Percentiles rank a stretch among this genome's conserved stretches.
phyloP scores from a whole-genome alignment of 2,888 invertebrate species.

The Axea sp. region DNA sequence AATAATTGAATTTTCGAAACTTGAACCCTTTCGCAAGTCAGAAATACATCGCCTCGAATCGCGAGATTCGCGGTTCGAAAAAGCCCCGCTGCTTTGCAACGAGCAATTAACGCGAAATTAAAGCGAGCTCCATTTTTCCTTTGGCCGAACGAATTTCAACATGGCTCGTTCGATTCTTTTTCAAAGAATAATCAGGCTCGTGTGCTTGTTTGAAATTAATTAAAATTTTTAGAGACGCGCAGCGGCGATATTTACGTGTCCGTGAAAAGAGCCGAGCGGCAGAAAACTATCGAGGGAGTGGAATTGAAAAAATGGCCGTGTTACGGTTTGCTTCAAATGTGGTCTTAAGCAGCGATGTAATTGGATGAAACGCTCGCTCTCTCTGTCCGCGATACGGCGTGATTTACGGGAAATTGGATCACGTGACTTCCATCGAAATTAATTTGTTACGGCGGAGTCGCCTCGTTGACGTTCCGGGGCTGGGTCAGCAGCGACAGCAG shows the following conservation, averaged over 20 bases:
- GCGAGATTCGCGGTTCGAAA: too few relatives aligned
- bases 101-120: too few relatives aligned
- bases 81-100: too few relatives aligned
- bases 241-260: background rate
- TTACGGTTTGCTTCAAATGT: conserved; percentile 2
- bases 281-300: conserved; percentile 27
- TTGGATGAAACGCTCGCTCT: conserved; percentile 40
- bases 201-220: conserved; percentile 5
- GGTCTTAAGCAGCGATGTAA: conserved; percentile 28
- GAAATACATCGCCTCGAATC: too few relatives aligned
- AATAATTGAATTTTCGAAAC: too few relatives aligned
- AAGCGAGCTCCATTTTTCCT: too few relatives aligned
- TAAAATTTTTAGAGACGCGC: background rate
- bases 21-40: too few relatives aligned
- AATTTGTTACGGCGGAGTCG: conserved; percentile 8
- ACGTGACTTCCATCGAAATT: conserved; percentile 39
- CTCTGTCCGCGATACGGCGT: conserved; percentile 21
- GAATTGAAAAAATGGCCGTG: conserved; percentile 1
- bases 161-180: too few relatives aligned
- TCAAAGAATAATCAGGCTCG: too few relatives aligned
- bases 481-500: too few relatives aligned
- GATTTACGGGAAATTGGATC: conserved; percentile 35
- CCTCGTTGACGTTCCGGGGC: conserved; percentile 16
- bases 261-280: conserved; percentile 3
- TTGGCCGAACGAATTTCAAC: too few relatives aligned